Conservation (phyloP, 2,113 vertebrate genomes). For the Seriola rivoliana region DNA sequence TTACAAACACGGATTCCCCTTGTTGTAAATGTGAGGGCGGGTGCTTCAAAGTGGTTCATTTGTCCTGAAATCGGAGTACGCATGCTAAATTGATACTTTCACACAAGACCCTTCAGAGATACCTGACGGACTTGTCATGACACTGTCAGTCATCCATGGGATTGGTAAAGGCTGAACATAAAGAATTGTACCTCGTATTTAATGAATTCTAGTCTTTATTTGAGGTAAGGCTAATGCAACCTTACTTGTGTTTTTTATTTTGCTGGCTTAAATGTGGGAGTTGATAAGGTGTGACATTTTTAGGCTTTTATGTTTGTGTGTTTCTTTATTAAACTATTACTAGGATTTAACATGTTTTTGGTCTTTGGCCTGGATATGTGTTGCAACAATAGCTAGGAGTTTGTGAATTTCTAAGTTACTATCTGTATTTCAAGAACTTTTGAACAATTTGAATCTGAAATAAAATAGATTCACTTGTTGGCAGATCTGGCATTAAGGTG, state of each 20-base stretch:
- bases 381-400: slow-evolving; percentile 59
- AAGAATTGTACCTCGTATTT: slow-evolving; percentile 81
- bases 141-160: slow-evolving; percentile 76
- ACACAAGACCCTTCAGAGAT: slow-evolving; percentile 70
- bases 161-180: slow-evolving; percentile 69
- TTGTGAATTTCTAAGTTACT: slow-evolving; percentile 73
- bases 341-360: slow-evolving; percentile 73
- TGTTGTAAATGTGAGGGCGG: slow-evolving; percentile 53
- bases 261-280: slow-evolving; percentile 62
- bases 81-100: slow-evolving; percentile 75
- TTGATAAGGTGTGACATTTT: slow-evolving; percentile 71
- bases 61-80: slow-evolving; percentile 65
- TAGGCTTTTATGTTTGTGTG: slow-evolving; percentile 77
- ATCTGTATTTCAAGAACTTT: slow-evolving; percentile 65
- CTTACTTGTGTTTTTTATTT: slow-evolving; percentile 73
- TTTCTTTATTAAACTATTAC: slow-evolving; percentile 77
- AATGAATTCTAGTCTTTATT: slow-evolving; percentile 76
- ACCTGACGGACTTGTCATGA: slow-evolving; percentile 73
- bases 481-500: slow-evolving; percentile 36
- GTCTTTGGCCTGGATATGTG: slow-evolving; percentile 65
- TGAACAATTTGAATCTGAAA: slow-evolving; percentile 62
- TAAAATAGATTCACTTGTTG: slow-evolving; percentile 48
- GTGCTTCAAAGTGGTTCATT: slow-evolving; percentile 64
- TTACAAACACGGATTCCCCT: slow-evolving; percentile 59
- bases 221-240: slow-evolving; percentile 62